Percentiles rank a stretch among this genome's conserved stretches.
These are phyloP conservation scores for Ammodytes marinus DNA, from an alignment of 2,113 vertebrate species.

Conservation along the genomic window DNA sequence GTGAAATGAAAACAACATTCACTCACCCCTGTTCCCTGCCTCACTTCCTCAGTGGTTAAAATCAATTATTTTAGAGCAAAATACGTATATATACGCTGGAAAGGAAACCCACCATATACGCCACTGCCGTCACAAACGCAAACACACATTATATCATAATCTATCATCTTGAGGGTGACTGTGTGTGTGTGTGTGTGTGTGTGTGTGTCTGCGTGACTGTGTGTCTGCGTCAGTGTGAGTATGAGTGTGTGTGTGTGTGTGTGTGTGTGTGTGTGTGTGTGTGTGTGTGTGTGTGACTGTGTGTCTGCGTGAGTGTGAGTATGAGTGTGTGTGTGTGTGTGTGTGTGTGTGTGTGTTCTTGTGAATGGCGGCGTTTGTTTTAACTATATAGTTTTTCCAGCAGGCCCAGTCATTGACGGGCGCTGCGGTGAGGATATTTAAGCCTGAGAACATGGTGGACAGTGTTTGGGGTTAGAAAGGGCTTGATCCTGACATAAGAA, in stretches of 20 bases:
- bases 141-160: not conserved
- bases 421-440: constrained; percentile 6
- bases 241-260: too few species aligned
- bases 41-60: constrained; percentile 9
- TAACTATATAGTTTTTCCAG: not conserved
- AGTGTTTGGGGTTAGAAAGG: constrained; percentile 24
- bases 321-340: too few species aligned
- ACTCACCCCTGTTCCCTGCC: not conserved
- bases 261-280: too few species aligned
- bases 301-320: too few species aligned
- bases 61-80: constrained; percentile 51
- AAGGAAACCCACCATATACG: not conserved
- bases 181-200: constrained; percentile 5
- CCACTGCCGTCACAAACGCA: constrained; percentile 2
- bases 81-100: not conserved
- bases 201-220: not conserved
- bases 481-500: constrained; percentile 22
- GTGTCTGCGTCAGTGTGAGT: too few species aligned
- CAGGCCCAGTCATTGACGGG: not conserved
- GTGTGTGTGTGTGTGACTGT: not conserved
- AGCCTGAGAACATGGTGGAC: constrained; percentile 20
- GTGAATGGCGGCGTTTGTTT: not conserved
- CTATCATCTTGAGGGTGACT: not conserved
- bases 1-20: constrained; percentile 18
- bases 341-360: not conserved